Conservation (phyloP, 2,113 vertebrate genomes). For the Syrrhaptes paradoxus region DNA sequence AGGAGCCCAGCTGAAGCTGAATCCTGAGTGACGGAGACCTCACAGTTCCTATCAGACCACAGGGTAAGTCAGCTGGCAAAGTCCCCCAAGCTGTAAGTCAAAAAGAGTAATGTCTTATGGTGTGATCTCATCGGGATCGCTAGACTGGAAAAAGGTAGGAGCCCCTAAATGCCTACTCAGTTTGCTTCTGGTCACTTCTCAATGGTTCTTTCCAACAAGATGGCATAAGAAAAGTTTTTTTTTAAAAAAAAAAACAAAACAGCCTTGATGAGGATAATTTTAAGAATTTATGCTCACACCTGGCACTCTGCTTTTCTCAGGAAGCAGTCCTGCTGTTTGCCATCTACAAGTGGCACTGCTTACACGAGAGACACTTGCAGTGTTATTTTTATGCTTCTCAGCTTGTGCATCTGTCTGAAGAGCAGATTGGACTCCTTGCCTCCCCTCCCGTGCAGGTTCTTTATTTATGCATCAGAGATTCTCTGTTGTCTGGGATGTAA, state of each 20-base stretch:
- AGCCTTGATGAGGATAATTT: not conserved
- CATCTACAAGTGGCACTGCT: not conserved
- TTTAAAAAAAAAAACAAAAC: not conserved
- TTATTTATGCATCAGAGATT: not conserved
- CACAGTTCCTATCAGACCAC: not conserved
- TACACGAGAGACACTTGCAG: not conserved
- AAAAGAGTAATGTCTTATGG: not conserved
- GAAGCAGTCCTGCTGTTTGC: not conserved
- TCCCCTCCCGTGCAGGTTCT: not conserved
- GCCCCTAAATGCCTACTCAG: not conserved
- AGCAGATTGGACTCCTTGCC: not conserved
- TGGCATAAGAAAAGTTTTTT: not conserved
- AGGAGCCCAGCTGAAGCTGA: not conserved
- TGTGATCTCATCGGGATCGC: not conserved
- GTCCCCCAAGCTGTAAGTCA: not conserved
- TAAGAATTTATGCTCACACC: not conserved
- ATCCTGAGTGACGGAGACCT: not conserved
- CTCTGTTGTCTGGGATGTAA: not conserved
- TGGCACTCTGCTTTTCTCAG: constrained; percentile 15
- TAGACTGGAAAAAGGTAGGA: not conserved
- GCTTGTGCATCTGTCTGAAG: not conserved
- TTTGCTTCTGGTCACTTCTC: not conserved
- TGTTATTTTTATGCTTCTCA: constrained; percentile 25
- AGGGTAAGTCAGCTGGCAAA: not conserved
- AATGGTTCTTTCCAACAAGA: not conserved